These are phyloP conservation scores for Holothuria leucospilota DNA, from an alignment of 53 echinoderm and acorn worm species.

Conservation along the genomic window DNA sequence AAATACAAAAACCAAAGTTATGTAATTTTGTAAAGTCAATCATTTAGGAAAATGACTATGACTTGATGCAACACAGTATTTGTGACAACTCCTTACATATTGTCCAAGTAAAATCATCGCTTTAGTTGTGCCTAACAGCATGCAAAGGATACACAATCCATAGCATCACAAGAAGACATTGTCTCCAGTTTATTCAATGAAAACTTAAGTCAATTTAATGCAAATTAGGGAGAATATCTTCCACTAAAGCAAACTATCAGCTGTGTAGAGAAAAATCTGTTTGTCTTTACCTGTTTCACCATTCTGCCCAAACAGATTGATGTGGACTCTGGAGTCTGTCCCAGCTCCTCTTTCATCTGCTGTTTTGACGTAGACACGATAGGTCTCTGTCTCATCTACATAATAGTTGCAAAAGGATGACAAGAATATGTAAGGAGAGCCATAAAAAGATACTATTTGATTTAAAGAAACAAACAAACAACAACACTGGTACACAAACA, in stretches of 20 bases:
- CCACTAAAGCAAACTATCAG: background rate
- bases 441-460: too few species aligned
- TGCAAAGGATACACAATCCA: too few species aligned
- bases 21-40: too few species aligned
- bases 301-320: constrained; percentile 49
- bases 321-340: constrained; percentile 39
- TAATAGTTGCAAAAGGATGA: background rate
- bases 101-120: too few species aligned
- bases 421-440: background rate
- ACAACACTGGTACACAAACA: background rate
- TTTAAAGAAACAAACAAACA: background rate
- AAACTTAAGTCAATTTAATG: background rate
- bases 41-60: too few species aligned
- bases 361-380: constrained; percentile 35
- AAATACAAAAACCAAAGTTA: too few species aligned
- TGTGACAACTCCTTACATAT: too few species aligned
- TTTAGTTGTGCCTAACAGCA: too few species aligned
- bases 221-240: background rate
- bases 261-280: background rate
- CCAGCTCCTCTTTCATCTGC: constrained; percentile 33
- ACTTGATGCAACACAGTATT: too few species aligned
- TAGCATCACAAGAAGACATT: too few species aligned
- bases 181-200: too few species aligned
- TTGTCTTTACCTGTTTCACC: constrained; percentile 31
- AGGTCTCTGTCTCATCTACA: background rate